Evolutionary conservation across 23 tunicate genomes (phyloP).

Genomic region (Trididemnum clinides): DNA sequence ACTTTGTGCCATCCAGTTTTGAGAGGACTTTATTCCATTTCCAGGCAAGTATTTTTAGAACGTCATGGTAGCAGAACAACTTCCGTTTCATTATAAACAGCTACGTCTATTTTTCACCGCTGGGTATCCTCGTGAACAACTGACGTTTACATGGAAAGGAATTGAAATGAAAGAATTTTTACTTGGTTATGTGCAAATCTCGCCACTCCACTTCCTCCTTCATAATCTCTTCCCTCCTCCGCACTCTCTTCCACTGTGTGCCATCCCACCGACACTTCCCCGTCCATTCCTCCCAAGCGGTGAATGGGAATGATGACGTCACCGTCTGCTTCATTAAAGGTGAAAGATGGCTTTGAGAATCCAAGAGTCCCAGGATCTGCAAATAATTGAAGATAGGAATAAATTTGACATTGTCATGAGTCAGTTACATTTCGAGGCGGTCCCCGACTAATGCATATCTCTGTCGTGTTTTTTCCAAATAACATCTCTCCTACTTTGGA

Average conservation of each 20-base stretch:
- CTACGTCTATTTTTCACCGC: too few relatives aligned
- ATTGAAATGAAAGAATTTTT: not conserved
- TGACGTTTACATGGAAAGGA: not conserved
- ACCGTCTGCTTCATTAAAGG: slow-evolving; percentile 79
- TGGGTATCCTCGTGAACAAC: not conserved
- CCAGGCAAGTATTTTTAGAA: too few relatives aligned
- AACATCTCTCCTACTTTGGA: too few relatives aligned
- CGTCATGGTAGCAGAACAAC: not conserved
- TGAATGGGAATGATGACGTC: slow-evolving; percentile 58
- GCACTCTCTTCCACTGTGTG: slow-evolving; percentile 80
- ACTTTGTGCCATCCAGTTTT: too few relatives aligned
- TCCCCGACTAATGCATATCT: too few relatives aligned
- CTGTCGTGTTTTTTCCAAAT: too few relatives aligned
- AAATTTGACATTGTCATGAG: too few relatives aligned
- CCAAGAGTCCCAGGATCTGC: slow-evolving; percentile 96
- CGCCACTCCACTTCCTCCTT: slow-evolving; percentile 67
- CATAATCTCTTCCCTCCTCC: slow-evolving; percentile 53
- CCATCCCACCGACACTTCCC: slow-evolving; percentile 79
- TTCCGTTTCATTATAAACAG: not conserved
- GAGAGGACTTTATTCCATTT: too few relatives aligned
- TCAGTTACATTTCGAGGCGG: too few relatives aligned
- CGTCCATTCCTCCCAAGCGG: slow-evolving; percentile 95
- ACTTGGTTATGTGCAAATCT: slow-evolving; percentile 87
- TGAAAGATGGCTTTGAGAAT: slow-evolving; percentile 83
- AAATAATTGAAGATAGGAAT: too few relatives aligned